These are phyloP conservation scores for Cryptophagus acutangulus DNA, from an alignment of 2,888 invertebrate genomes.

Conservation along the genomic window DNA sequence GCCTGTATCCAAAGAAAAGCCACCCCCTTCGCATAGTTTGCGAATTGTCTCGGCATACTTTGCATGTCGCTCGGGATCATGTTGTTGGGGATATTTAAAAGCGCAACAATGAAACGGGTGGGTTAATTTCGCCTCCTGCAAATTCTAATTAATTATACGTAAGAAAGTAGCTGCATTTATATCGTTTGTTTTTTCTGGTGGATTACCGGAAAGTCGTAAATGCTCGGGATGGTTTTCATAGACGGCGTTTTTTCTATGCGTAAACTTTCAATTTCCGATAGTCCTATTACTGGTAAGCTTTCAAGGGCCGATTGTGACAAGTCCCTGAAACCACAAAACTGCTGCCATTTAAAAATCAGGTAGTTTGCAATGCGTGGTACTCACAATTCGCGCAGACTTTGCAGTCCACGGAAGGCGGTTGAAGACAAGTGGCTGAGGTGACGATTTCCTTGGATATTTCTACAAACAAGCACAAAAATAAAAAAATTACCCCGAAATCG, in stretches of 20 bases:
- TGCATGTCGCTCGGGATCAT: conserved; percentile 67
- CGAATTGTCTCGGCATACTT: conserved; percentile 55
- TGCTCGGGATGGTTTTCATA: conserved; percentile 76
- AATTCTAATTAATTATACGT: conserved; percentile 51
- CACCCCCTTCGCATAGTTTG: conserved; percentile 31
- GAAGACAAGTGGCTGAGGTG: conserved; percentile 58
- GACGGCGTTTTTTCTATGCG: conserved; percentile 68
- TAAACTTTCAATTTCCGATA: conserved; percentile 66
- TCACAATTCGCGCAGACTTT: conserved; percentile 67
- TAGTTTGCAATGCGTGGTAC: conserved; percentile 41
- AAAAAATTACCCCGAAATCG: too few species aligned
- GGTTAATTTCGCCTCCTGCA: conserved; percentile 68
- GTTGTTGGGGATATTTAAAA: conserved; percentile 75
- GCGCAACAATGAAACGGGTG: conserved; percentile 91
- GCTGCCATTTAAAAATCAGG: conserved; percentile 30
- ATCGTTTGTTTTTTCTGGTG: too few species aligned
- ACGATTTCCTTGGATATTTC: conserved; percentile 70
- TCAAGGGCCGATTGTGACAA: conserved; percentile 75
- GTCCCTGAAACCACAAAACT: conserved; percentile 59
- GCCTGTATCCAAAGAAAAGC: conserved; percentile 28
- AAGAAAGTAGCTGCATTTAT: too few species aligned
- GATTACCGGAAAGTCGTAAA: conserved; percentile 72
- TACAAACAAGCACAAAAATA: too few species aligned
- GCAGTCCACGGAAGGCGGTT: conserved; percentile 64
- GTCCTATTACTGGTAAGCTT: conserved; percentile 65